Percentiles rank a stretch among this genome's conserved stretches.
These are phyloP conservation scores for Holothuria scabra DNA, from an alignment of 53 echinoderm and acorn worm species.

Conservation along the genomic window DNA sequence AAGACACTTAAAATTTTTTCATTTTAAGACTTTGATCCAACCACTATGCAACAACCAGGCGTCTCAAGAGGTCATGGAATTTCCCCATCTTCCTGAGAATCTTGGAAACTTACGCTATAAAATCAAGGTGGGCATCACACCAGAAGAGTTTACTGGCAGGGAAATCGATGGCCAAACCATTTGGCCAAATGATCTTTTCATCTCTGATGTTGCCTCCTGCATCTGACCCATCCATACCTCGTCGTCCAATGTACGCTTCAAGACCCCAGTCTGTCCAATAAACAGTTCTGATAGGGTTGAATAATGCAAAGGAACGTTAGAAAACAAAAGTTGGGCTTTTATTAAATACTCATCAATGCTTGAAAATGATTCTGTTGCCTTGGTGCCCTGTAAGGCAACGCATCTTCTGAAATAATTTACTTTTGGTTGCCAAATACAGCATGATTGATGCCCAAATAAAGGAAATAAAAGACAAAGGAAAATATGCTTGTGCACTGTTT, in stretches of 20 bases:
- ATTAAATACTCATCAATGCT: no score
- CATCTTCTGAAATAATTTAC: no score
- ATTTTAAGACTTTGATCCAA: no score
- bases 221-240: conserved; percentile 79
- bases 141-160: conserved; percentile 80
- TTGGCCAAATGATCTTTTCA: conserved; percentile 78
- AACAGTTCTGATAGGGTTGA: conserved; percentile 54
- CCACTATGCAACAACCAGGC: background rate
- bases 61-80: background rate
- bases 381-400: no score
- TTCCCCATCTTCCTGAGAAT: background rate
- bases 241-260: conserved; percentile 80
- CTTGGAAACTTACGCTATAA: conserved; percentile 76
- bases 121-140: conserved; percentile 90
- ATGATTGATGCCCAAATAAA: no score
- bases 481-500: no score
- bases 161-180: conserved; percentile 86
- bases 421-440: no score
- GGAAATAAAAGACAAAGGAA: no score
- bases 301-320: background rate
- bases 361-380: no score
- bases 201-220: conserved; percentile 45
- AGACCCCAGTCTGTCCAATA: conserved; percentile 96
- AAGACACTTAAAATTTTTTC: no score
- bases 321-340: no score